Conservation (phyloP, 2,888 invertebrate species). For the Lucinisca nassula region DNA sequence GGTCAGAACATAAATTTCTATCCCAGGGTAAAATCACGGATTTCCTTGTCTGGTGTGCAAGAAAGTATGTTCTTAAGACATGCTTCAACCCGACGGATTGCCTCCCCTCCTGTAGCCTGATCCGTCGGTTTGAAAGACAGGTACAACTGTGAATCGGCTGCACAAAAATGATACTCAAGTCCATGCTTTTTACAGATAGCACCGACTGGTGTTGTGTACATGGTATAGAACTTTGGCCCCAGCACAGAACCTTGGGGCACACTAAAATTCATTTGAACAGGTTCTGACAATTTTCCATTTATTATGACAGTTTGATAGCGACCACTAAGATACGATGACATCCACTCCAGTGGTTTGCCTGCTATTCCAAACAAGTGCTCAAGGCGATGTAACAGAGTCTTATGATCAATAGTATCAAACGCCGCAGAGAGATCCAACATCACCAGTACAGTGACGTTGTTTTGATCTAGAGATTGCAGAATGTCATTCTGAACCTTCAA, state of each 20-base stretch:
- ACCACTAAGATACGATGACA: slow-evolving; percentile 35
- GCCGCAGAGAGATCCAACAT: no score
- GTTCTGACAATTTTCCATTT: slow-evolving; percentile 13
- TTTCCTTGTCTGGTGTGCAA: no score
- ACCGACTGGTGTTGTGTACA: slow-evolving; percentile 39
- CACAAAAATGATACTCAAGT: slow-evolving; percentile 53
- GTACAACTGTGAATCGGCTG: slow-evolving; percentile 51
- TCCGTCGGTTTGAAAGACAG: slow-evolving; percentile 33
- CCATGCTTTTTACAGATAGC: slow-evolving; percentile 49
- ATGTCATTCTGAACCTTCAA: slow-evolving; percentile 39
- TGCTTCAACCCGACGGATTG: slow-evolving; percentile 13
- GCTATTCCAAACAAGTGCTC: background rate
- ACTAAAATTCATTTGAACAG: slow-evolving; percentile 4
- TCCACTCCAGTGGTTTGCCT: slow-evolving; percentile 51
- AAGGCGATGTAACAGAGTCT: slow-evolving; percentile 15
- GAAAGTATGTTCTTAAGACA: no score
- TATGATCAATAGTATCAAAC: no score
- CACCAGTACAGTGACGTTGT: slow-evolving; percentile 28
- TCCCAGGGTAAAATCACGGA: no score
- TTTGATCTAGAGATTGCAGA: slow-evolving; percentile 29
- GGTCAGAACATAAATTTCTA: no score
- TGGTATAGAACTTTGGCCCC: background rate
- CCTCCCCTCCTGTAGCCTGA: background rate
- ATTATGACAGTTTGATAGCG: background rate
- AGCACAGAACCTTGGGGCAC: background rate